phyloP scores from a whole-genome alignment of 2,888 invertebrate species.

The Stenchaetothrips biformis region DNA sequence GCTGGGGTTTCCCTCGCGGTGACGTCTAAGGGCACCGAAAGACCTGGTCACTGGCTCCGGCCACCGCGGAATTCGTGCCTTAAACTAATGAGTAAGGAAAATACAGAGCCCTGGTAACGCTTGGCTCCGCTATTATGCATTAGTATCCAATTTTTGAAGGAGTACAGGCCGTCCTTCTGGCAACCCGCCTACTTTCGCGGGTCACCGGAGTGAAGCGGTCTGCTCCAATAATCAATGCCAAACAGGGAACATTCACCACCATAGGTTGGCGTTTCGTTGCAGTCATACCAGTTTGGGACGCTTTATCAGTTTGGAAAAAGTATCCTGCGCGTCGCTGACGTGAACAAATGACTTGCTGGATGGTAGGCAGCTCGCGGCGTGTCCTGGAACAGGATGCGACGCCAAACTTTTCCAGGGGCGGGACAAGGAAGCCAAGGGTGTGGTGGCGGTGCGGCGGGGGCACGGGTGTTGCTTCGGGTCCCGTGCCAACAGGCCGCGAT shows the following conservation, averaged over 20 bases:
- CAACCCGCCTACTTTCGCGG: slow-evolving; percentile 73
- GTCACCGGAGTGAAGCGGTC: slow-evolving; percentile 73
- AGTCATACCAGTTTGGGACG: too few relatives aligned
- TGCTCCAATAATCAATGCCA: slow-evolving; percentile 54
- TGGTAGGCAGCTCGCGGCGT: not conserved
- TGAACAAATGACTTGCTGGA: not conserved
- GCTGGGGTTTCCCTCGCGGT: too few relatives aligned
- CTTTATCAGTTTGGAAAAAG: too few relatives aligned
- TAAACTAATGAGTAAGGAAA: slow-evolving; percentile 98
- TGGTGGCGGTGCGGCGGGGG: too few relatives aligned
- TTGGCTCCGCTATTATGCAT: slow-evolving; percentile 66
- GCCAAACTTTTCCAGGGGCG: not conserved
- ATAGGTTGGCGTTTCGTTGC: too few relatives aligned
- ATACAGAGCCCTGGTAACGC: slow-evolving; percentile 90
- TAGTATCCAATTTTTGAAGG: slow-evolving; percentile 65
- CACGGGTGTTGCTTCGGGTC: too few relatives aligned
- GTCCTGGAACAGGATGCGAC: not conserved
- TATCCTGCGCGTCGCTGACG: too few relatives aligned
- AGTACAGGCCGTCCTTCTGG: slow-evolving; percentile 78
- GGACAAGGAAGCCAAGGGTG: not conserved
- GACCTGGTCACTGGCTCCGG: too few relatives aligned
- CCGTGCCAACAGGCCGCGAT: too few relatives aligned
- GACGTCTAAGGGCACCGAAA: too few relatives aligned
- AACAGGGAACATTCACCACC: too few relatives aligned
- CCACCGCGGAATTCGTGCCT: slow-evolving; percentile 58